A percentile compares a stretch with the other conserved stretches of the same genome.
Evolutionary conservation across 2,797 vertebrate species (phyloP).

Genomic region (Oryzias dopingdopingensis): DNA sequence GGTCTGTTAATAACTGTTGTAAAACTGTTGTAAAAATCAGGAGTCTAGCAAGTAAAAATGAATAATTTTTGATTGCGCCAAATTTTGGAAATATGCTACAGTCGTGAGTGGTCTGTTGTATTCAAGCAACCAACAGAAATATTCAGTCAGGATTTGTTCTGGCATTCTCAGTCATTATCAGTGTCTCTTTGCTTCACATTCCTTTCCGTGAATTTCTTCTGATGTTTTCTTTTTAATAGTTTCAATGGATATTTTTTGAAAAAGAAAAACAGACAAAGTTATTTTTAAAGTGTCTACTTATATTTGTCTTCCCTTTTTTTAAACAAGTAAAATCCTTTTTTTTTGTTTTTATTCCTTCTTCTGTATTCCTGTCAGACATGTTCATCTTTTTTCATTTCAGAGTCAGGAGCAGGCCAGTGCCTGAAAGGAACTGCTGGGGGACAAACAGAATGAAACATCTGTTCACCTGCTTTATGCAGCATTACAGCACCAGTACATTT

Average conservation of each 20-base stretch:
- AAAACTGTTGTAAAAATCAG: no score
- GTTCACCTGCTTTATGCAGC: conserved; percentile 36
- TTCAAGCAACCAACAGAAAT: conserved; percentile 33
- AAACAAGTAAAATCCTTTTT: conserved; percentile 15
- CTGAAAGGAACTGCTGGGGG: background rate
- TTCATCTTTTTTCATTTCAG: conserved; percentile 5
- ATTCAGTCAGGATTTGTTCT: conserved; percentile 28
- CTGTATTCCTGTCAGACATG: conserved; percentile 14
- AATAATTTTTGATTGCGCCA: conserved; percentile 3
- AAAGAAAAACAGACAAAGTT: conserved; percentile 29
- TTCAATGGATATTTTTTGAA: conserved; percentile 30
- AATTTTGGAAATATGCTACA: conserved; percentile 1
- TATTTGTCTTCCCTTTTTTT: conserved; percentile 23
- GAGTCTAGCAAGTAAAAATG: background rate
- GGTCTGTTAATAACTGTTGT: no score
- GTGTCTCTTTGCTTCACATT: conserved; percentile 20
- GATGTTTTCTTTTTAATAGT: conserved; percentile 39
- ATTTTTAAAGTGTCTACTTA: conserved; percentile 37
- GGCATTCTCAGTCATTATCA: conserved; percentile 38
- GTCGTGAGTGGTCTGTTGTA: conserved; percentile 17
- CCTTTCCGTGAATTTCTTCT: conserved; percentile 24
- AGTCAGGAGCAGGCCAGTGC: conserved; percentile 14
- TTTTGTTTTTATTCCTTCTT: conserved; percentile 14
- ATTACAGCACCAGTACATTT: conserved; percentile 26
- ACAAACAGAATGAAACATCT: conserved; percentile 20